Percentiles rank a stretch among this genome's conserved stretches.
These are phyloP conservation scores for Ginglymostoma cirratum DNA, from an alignment of 2,113 vertebrate genomes.

Conservation along the genomic window DNA sequence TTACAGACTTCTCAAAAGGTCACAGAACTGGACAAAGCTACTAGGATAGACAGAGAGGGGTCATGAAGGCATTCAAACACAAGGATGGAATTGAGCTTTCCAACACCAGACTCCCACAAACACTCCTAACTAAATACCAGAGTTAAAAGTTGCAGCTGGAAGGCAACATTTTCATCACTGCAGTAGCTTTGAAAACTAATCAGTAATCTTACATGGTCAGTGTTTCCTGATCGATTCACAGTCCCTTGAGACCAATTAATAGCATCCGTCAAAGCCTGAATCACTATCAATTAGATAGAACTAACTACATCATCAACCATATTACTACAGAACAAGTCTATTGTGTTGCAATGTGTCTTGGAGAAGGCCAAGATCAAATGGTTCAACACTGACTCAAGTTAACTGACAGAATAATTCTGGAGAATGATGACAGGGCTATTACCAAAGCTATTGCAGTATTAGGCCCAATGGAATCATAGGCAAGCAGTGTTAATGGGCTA, in stretches of 20 bases:
- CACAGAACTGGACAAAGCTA: too few species aligned
- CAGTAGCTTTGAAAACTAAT: background rate
- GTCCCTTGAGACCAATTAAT: slow-evolving; percentile 93
- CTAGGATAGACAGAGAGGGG: background rate
- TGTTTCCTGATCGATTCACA: slow-evolving; percentile 60
- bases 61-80: background rate
- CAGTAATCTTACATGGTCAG: background rate
- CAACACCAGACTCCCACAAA: too few species aligned
- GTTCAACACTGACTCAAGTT: slow-evolving; percentile 77
- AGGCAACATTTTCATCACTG: background rate
- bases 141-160: background rate
- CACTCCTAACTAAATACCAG: background rate
- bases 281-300: slow-evolving; percentile 96
- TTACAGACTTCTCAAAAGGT: background rate
- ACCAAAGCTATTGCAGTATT: slow-evolving; percentile 77
- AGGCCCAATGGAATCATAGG: slow-evolving; percentile 85
- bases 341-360: slow-evolving; percentile 81
- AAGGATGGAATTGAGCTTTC: background rate
- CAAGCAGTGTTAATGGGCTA: slow-evolving; percentile 86
- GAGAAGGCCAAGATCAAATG: slow-evolving; percentile 75
- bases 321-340: slow-evolving; percentile 85
- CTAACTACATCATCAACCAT: slow-evolving; percentile 95
- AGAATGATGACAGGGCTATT: slow-evolving; percentile 76
- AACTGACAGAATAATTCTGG: slow-evolving; percentile 88
- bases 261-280: slow-evolving; percentile 81